Conservation (phyloP, 2,113 vertebrate species). For the Cynoglossus semilaevis region DNA sequence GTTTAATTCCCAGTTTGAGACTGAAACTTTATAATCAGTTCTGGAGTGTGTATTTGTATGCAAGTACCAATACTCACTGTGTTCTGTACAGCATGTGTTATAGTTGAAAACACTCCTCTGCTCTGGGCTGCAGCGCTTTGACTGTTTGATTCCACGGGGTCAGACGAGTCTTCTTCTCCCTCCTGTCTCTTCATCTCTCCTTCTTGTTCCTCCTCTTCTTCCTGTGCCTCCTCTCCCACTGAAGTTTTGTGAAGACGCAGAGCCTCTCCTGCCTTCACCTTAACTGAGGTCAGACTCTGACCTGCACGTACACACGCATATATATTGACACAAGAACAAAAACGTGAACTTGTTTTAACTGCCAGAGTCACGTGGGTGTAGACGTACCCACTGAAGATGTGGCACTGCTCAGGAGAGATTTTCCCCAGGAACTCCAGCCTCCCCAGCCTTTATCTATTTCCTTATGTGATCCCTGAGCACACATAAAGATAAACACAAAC, state of each 20-base stretch:
- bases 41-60: too few relatives aligned
- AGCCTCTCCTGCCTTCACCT: conserved; percentile 88
- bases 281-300: conserved; percentile 89
- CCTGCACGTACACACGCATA: conserved; percentile 68
- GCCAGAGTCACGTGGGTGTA: not conserved
- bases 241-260: conserved; percentile 81
- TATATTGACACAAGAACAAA: not conserved
- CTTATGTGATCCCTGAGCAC: conserved; percentile 48
- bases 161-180: conserved; percentile 34
- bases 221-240: conserved; percentile 73
- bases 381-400: conserved; percentile 88
- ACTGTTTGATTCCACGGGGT: conserved; percentile 55
- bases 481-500: too few relatives aligned
- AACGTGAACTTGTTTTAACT: not conserved
- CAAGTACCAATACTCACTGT: conserved; percentile 92
- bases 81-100: conserved; percentile 88
- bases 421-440: conserved; percentile 94
- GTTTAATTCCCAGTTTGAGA: too few relatives aligned
- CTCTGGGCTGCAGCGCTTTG: conserved; percentile 61
- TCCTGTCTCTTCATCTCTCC: conserved; percentile 34
- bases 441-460: conserved; percentile 69
- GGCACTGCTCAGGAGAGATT: conserved; percentile 88
- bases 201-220: conserved; percentile 35
- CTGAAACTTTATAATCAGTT: too few relatives aligned
- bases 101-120: conserved; percentile 86